Base-by-base conservation (phyloP, 2,888 invertebrate genomes). In the Polymixis flavicincta region DNA sequence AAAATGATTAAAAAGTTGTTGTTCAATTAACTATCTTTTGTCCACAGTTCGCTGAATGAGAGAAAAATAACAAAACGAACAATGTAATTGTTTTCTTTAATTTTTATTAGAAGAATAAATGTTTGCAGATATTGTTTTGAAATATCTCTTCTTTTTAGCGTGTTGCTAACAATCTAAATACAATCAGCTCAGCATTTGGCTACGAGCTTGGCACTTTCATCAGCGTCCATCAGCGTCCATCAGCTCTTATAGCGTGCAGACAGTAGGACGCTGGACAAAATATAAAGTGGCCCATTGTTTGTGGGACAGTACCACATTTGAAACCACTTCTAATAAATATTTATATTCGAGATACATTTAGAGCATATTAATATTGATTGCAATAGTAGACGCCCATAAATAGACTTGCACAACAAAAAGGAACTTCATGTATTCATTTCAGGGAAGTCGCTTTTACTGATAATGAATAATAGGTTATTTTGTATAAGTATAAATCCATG, bases 31-130 rank as follows among this genome's bases (percentile, higher is more conserved):
- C 52, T 59, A 80, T 54, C n/a, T 74, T 65, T 59, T 80, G 22
- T 76, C 14, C n/a, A 48, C 48, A 73, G 28, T 60, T 54, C 59
- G 28, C 13, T 65, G 59, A 65, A 63, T 25, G 48, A 48, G 14
- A 61, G 28, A 54, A 80, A 74, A 78, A 81, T 65, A 81, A 74
- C 37, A 54, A 48, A 60, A 65, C 28, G 11, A 61, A 42, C 37
- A 71, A 79, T 42, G n/a, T 69, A 14, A 37, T 28, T n/a, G 54
- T 61, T 28, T 71, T 50, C 14, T 61, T 79, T 37, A 22, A 17
- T 50, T 50, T 50, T 50, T 17, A 48, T 48, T 48, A 48, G 48
- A 48, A 17, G 48, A 48, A 48, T 45, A 45, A 45, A 45, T 45
- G 9, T 1, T 11, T 45, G 42, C 11, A 45, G 42, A 13, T 45